Evolutionary conservation across 2,797 vertebrate species (phyloP).

Genomic region (Podarcis siculus): DNA sequence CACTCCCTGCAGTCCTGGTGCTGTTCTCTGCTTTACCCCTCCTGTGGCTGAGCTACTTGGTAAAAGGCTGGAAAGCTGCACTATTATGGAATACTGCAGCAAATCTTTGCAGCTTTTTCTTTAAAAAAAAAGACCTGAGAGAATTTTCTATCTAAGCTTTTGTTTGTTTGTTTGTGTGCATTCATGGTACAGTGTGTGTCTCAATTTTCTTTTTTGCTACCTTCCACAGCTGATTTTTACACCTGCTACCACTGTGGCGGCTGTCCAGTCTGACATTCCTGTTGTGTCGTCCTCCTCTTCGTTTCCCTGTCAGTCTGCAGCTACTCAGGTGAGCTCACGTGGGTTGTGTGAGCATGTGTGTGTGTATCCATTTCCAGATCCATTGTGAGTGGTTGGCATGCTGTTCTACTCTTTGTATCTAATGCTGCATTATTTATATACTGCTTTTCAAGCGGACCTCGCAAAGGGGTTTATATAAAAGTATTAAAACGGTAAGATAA

Average conservation of each 20-base stretch:
- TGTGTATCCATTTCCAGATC: not conserved
- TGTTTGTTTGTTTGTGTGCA: constrained; percentile 35
- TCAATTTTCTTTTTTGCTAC: constrained; percentile 57
- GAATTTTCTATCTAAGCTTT: not conserved
- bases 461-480: not conserved
- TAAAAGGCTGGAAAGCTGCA: not conserved
- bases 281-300: constrained; percentile 85
- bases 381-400: not conserved
- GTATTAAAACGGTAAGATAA: not conserved
- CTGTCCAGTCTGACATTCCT: constrained; percentile 92
- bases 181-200: constrained; percentile 42
- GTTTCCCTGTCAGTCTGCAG: constrained; percentile 88
- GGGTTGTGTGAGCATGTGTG: constrained; percentile 32
- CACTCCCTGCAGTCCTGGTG: not conserved
- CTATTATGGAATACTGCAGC: not conserved
- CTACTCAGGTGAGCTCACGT: constrained; percentile 89
- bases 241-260: constrained; percentile 90
- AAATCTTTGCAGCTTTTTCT: not conserved
- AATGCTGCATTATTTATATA: not conserved
- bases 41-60: not conserved
- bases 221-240: constrained; percentile 91
- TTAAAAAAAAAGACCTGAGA: not conserved
- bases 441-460: not conserved
- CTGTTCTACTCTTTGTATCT: not conserved
- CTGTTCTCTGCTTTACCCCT: not conserved